Percentiles rank a stretch among this genome's conserved stretches.
These are phyloP conservation scores for Trichacis sp. DNA, from an alignment of 2,888 invertebrate genomes.

Conservation along the genomic window DNA sequence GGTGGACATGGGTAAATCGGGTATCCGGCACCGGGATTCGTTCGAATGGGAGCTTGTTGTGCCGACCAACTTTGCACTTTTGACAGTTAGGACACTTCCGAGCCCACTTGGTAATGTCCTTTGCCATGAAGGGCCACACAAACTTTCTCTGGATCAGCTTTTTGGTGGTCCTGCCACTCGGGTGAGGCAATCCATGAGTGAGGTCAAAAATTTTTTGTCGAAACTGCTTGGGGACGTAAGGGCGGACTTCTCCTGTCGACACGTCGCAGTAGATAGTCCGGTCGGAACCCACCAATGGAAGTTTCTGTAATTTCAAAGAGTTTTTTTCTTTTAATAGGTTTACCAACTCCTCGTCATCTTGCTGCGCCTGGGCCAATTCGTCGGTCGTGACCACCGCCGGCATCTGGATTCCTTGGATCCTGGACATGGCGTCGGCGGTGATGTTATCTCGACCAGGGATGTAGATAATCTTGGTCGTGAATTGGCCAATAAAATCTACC, in stretches of 20 bases:
- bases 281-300: not conserved
- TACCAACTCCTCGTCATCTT: conserved; percentile 9
- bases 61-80: conserved; percentile 25
- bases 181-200: not conserved
- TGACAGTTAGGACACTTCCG: conserved; percentile 15
- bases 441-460: conserved; percentile 17
- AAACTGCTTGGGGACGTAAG: conserved; percentile 29
- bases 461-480: conserved; percentile 26
- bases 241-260: too few species aligned
- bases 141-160: too few species aligned
- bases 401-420: conserved; percentile 3
- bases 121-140: conserved; percentile 63
- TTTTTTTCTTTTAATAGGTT: not conserved
- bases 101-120: conserved; percentile 56
- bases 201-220: conserved; percentile 8
- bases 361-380: conserved; percentile 9
- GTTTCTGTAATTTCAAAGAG: not conserved
- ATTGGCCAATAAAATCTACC: conserved; percentile 31
- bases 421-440: conserved; percentile 14
- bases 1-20: conserved; percentile 54
- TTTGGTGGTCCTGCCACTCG: conserved; percentile 23
- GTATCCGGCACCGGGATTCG: not conserved
- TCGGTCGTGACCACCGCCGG: not conserved
- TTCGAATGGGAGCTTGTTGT: not conserved
- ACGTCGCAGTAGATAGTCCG: conserved; percentile 21